Conservation (phyloP, 2,888 invertebrate genomes). For the Cephus sareptanus region DNA sequence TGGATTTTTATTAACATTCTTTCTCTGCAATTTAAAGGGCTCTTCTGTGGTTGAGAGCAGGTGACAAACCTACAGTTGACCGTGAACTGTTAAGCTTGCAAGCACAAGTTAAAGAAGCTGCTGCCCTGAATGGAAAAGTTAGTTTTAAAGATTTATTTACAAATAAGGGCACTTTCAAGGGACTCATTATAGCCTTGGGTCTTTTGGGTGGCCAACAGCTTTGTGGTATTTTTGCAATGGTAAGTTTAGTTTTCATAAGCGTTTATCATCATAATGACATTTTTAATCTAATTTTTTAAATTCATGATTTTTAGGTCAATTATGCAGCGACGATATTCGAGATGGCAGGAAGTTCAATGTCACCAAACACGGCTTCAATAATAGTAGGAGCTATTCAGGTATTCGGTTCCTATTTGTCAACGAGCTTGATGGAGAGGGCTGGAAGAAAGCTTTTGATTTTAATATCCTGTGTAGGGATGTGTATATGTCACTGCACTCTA, state of each 20-base stretch:
- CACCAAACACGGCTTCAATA: slow-evolving; percentile 70
- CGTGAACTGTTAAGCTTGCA: slow-evolving; percentile 48
- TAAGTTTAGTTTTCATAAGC: slow-evolving; percentile 51
- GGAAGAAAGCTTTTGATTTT: slow-evolving; percentile 70
- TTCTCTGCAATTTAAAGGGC: slow-evolving; percentile 36
- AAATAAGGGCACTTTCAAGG: slow-evolving; percentile 58
- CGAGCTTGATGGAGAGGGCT: slow-evolving; percentile 70
- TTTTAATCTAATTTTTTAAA: neutral
- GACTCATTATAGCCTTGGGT: slow-evolving; percentile 58
- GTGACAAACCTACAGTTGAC: slow-evolving; percentile 45
- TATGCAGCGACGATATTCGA: slow-evolving; percentile 70
- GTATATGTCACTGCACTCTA: slow-evolving; percentile 52
- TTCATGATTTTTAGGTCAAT: slow-evolving; percentile 55
- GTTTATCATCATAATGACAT: neutral
- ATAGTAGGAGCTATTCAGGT: slow-evolving; percentile 71
- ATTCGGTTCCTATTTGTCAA: slow-evolving; percentile 65
- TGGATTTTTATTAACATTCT: neutral
- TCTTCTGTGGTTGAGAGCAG: slow-evolving; percentile 51
- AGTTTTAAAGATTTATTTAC: slow-evolving; percentile 58
- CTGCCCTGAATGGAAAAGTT: slow-evolving; percentile 28
- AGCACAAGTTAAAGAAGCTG: slow-evolving; percentile 39
- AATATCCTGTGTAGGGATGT: slow-evolving; percentile 63
- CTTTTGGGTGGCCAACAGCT: slow-evolving; percentile 65
- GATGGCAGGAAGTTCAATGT: slow-evolving; percentile 68
- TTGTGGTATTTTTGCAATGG: slow-evolving; percentile 65